Conservation (phyloP, 53 echinoderm and acorn worm genomes). For the Stichopus horrens region DNA sequence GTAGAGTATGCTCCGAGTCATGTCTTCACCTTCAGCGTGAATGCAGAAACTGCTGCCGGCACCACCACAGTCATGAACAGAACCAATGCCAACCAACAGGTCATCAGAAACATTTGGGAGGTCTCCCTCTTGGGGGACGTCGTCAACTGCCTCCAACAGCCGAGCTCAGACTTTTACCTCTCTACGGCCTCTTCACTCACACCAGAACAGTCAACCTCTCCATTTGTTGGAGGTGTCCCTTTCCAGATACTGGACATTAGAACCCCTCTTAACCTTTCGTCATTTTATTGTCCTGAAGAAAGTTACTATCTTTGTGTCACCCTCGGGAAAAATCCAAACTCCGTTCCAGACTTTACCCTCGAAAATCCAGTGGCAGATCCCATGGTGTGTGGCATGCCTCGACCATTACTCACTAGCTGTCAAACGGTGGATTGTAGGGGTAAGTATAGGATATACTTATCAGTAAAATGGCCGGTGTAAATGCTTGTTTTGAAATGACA, state of each 20-base stretch:
- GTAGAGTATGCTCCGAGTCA: constrained; percentile 36
- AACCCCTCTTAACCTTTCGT: background rate
- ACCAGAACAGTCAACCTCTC: constrained; percentile 5
- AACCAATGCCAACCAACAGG: background rate
- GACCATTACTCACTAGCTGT: background rate
- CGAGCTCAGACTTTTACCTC: background rate
- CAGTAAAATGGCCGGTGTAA: too few species aligned
- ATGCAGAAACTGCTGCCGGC: background rate
- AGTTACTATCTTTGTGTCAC: constrained; percentile 11
- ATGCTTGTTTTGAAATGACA: too few species aligned
- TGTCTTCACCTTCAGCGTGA: background rate
- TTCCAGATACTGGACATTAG: constrained; percentile 14
- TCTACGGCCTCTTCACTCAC: background rate
- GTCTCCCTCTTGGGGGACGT: constrained; percentile 21
- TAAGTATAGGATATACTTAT: background rate
- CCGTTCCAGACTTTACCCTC: constrained; percentile 28
- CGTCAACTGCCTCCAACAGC: background rate
- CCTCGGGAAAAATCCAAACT: constrained; percentile 13
- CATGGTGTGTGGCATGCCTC: background rate
- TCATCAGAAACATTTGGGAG: constrained; percentile 20
- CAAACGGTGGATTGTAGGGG: background rate
- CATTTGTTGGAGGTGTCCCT: background rate
- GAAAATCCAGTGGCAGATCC: background rate
- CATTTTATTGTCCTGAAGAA: constrained; percentile 28
- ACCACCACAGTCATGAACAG: constrained; percentile 17